A percentile compares a stretch with the other conserved stretches of the same genome.
Conservation (phyloP, 1,140 invertebrate genomes). For the Sitobion miscanthi region DNA sequence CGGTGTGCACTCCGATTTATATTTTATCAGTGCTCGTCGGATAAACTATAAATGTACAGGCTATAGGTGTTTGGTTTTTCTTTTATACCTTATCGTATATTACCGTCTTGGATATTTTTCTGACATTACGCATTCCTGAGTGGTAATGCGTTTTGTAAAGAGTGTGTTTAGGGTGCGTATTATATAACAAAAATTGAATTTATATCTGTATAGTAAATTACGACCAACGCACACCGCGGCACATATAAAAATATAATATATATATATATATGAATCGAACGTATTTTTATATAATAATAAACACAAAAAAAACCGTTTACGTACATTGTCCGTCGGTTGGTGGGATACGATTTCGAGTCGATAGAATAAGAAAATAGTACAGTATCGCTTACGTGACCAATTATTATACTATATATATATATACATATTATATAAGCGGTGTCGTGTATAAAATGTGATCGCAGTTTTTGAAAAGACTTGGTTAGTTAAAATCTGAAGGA, state of each 20-base stretch:
- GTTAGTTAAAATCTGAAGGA: neutral
- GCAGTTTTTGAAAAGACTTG: neutral
- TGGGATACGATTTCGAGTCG: neutral
- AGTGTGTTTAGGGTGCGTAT: neutral
- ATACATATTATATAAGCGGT: neutral
- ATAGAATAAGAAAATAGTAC: neutral
- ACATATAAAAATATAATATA: neutral
- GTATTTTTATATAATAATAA: neutral
- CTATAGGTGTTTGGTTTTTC: neutral
- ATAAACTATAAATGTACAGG: neutral
- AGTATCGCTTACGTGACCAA: neutral
- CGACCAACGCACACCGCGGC: neutral
- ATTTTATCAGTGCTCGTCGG: neutral
- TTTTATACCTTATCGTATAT: neutral
- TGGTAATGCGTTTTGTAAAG: neutral
- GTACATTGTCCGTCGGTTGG: neutral
- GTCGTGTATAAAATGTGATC: neutral
- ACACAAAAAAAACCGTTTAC: neutral
- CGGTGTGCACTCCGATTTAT: neutral
- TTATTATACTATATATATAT: neutral
- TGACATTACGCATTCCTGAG: neutral
- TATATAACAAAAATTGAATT: neutral
- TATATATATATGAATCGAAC: neutral
- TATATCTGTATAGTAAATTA: slow-evolving; percentile 11
- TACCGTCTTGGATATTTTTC: neutral